Evolutionary conservation across 2,797 vertebrate species (phyloP).

Genomic region (Ceryle rudis): DNA sequence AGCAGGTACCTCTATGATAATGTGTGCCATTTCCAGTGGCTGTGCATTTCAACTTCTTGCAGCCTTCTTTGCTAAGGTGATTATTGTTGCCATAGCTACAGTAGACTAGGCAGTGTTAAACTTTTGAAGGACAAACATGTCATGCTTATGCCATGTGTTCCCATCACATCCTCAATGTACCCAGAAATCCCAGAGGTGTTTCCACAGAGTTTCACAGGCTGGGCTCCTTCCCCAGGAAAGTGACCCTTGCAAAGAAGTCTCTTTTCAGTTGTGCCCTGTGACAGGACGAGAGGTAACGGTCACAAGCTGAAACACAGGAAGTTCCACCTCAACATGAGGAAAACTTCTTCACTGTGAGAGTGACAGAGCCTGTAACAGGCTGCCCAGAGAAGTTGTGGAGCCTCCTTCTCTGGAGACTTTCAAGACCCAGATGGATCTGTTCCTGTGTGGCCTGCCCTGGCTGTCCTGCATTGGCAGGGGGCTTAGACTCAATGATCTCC

Average conservation of each 20-base stretch:
- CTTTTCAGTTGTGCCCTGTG: no score
- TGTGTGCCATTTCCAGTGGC: not conserved
- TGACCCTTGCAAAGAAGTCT: not conserved
- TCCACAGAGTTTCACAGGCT: not conserved
- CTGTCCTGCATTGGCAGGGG: no score
- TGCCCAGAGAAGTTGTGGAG: no score
- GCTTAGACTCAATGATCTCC: no score
- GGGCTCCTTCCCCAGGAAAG: not conserved
- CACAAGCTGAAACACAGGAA: no score
- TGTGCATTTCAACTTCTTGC: not conserved
- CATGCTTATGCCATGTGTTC: not conserved
- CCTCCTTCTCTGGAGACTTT: no score
- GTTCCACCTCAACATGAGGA: no score
- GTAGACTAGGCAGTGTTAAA: not conserved
- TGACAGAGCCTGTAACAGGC: no score
- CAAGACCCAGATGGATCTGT: no score
- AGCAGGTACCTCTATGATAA: not conserved
- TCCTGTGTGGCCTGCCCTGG: no score
- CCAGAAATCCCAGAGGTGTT: not conserved
- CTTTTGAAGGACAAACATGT: not conserved
- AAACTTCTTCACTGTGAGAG: no score
- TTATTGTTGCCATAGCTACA: conserved; percentile 1
- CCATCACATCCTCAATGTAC: not conserved
- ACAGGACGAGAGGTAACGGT: no score
- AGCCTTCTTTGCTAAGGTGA: not conserved